Conservation (phyloP, 2,797 vertebrate genomes). For the Calcarius lapponicus region DNA sequence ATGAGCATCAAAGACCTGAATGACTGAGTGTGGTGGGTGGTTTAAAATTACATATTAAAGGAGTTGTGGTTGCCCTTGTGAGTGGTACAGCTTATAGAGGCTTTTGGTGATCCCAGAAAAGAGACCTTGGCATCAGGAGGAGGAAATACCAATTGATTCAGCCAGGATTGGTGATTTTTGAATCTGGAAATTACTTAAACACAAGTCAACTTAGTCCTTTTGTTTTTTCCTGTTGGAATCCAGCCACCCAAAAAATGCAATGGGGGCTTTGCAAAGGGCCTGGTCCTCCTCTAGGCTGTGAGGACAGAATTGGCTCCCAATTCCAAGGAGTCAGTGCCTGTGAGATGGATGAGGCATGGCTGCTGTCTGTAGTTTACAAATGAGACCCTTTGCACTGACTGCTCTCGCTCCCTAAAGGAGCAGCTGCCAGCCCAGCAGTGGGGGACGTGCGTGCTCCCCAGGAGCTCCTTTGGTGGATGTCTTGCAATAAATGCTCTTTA, state of each 20-base stretch:
- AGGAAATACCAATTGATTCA: neutral
- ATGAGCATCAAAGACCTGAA: neutral
- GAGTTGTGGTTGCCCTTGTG: neutral
- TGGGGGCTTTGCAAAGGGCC: no score
- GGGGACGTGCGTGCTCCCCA: fast-evolving
- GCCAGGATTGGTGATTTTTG: neutral
- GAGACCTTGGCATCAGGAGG: neutral
- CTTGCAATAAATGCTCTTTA: neutral
- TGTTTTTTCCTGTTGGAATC: neutral
- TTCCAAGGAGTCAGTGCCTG: neutral
- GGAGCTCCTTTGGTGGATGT: neutral
- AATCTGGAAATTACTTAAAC: neutral
- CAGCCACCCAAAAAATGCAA: neutral
- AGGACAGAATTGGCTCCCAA: neutral
- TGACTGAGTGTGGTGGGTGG: neutral
- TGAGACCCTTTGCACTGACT: neutral
- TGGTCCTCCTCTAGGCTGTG: fast-evolving
- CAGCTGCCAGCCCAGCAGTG: neutral
- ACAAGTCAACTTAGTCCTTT: neutral
- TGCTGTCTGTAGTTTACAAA: neutral
- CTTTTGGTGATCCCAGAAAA: neutral
- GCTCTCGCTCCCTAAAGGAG: neutral
- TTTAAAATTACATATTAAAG: neutral
- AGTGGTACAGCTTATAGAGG: neutral
- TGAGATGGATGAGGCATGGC: neutral